Conservation (phyloP, 2,113 vertebrate species). For the Poecile atricapillus region DNA sequence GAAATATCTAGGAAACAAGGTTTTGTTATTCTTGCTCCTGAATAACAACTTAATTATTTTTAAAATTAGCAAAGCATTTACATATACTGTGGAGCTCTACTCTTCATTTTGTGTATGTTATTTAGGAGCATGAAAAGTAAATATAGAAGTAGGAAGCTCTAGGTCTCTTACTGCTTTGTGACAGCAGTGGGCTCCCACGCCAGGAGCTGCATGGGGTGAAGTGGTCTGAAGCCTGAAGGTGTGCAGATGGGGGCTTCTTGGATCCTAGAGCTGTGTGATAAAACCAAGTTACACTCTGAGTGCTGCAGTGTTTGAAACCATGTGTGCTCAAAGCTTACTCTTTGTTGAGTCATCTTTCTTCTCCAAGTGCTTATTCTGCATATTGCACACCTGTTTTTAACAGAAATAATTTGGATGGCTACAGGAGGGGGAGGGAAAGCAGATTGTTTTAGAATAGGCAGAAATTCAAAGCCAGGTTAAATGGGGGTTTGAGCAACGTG, state of each 20-base stretch:
- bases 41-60: neutral
- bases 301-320: accelerated
- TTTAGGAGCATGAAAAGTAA: neutral
- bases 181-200: accelerated
- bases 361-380: neutral
- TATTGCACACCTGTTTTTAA: neutral
- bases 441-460: neutral
- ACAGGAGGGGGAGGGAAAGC: neutral
- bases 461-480: neutral
- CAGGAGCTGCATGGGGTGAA: neutral
- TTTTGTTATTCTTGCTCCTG: neutral
- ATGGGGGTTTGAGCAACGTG: neutral
- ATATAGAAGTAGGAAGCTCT: neutral
- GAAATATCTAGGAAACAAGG: neutral
- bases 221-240: neutral
- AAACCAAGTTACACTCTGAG: neutral
- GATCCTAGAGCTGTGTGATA: neutral
- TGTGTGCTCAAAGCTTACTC: neutral
- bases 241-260: neutral
- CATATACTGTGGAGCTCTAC: neutral
- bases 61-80: neutral
- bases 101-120: neutral
- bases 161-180: neutral
- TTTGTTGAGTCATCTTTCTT: neutral
- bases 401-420: neutral